Evolutionary conservation across 1,140 invertebrate genomes (phyloP), one percentile per base, ranked within the genome.

Genomic region (Zophobas morio): DNA sequence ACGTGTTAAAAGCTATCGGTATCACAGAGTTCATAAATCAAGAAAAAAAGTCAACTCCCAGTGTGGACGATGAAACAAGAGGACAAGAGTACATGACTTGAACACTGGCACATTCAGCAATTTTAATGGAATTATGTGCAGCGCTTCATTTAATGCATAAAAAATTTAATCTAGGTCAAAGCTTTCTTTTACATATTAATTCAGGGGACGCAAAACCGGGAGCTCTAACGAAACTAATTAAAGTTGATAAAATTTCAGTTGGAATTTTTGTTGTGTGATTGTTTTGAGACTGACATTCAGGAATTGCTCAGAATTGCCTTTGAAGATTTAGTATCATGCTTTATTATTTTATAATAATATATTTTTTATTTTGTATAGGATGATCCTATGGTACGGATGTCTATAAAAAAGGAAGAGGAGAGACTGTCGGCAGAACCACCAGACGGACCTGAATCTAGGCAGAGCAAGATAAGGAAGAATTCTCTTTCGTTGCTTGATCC

Each of bases 401-500:
- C 34, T 32, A 33, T 75, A 54, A 66, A 75, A 70, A 78, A 33
- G 42, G 39, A 53, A 1, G 57, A 37, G 32, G 63, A 35, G 6
- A 33, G 34, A 37, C 56, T 35, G 0, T 8, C 56, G 35, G 35
- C 3, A 3, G 8, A 33, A 3, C 56, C 34, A 3, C n/a, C 33
- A 33, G 42, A 56, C 39, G 36, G n/a, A 34, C 36, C 36, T 6
- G 40, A 46, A 35, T 39, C 46, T 34, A 6, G 70, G 33, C 70
- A 60, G 8, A 70, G 75, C 33, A 49, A 71, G 49, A 81, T 86
- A 1, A 80, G 86, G 33, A 85, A 84, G 74, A 86, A 86, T 77
- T 88, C 86, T 8, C 82, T 86, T 6, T 86, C 85, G 0, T 78
- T 88, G 6, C 77, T 88, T 47, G 84, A 87, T 66, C 85, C 87